Evolutionary conservation across 1,140 invertebrate species (phyloP), one percentile per base, ranked within the genome.

Genomic region (Drosophila punjabiensis): DNA sequence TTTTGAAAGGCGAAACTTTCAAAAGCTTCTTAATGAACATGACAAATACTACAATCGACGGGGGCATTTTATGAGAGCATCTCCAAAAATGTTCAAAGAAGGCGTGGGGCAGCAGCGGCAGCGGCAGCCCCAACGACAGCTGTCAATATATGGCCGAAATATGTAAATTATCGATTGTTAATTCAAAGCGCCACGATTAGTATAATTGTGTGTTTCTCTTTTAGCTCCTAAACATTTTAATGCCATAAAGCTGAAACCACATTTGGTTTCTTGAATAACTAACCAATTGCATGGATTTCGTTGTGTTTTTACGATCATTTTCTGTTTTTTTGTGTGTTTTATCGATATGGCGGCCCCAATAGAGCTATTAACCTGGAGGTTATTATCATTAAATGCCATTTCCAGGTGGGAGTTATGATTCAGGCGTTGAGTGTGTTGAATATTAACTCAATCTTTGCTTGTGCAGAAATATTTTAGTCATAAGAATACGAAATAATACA

Each of bases 191-290:
- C 76, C 80, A 67, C 66, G 66, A 79, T 79, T 81, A 82, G 76
- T 79, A 58, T 79, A 79, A 79, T 79, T 79, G 75, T 79, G 65
- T 78, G 50, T 78, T 78, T 78, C 75, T 78, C 55, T 78, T 78
- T 48, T 18, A 58, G 37, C 16, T 75, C 48, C n/a, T 55, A 76
- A 76, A 76, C 73, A 65, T 76, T 76, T 76, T 56, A 56, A 28
- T 41, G 71, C 35, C 73, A 50, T 69, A 43, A 73, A 74, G 47
- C 47, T 61, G 20, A 55, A 53, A 37, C 70, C 69, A 61, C 35
- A 74, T 77, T 68, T 55, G 53, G 55, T 48, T 24, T 58, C 47
- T 79, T 61, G 55, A 62, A 63, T 67, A 59, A 65, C 63, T 58
- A 67, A 67, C 13, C 62, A 79, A 69, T 68, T 79, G 64, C 66